phyloP scores from a whole-genome alignment of 2,888 invertebrate species.

The Cataglyphis rosenhaueri region DNA sequence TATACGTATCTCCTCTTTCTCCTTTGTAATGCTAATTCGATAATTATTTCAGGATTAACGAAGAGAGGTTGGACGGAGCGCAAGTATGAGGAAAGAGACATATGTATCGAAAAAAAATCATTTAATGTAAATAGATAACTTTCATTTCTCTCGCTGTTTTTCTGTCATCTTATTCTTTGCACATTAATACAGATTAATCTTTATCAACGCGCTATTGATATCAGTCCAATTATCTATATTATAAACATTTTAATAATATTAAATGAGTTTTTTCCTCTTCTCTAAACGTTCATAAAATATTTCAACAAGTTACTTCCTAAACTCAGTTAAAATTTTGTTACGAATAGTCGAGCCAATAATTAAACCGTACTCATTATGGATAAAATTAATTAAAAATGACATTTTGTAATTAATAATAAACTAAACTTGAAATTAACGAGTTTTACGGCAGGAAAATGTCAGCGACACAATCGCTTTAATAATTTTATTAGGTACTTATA shows the following conservation, averaged over 20 bases:
- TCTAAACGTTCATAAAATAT: neutral
- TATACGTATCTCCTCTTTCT: conserved; percentile 71
- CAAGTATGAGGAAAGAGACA: conserved; percentile 34
- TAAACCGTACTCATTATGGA: neutral
- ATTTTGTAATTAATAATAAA: neutral
- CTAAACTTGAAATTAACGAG: conserved; percentile 8
- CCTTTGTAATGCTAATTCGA: conserved; percentile 82
- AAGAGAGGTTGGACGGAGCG: conserved; percentile 18
- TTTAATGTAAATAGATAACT: neutral
- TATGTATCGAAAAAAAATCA: conserved; percentile 11
- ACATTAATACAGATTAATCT: conserved; percentile 21
- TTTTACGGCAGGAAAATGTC: neutral
- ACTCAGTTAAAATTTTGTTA: neutral
- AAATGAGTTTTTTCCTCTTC: neutral
- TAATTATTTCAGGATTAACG: conserved; percentile 76
- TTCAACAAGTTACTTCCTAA: neutral
- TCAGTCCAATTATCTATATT: neutral
- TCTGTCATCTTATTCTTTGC: neutral
- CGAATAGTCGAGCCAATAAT: neutral
- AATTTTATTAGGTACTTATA: neutral
- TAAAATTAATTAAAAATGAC: neutral
- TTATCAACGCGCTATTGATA: neutral
- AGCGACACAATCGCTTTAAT: neutral
- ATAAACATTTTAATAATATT: conserved; percentile 25
- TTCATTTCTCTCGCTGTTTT: neutral